Evolutionary conservation across 1,140 invertebrate genomes (phyloP), one percentile per base, ranked within the genome.

Genomic region (Conopomorpha cramerella): DNA sequence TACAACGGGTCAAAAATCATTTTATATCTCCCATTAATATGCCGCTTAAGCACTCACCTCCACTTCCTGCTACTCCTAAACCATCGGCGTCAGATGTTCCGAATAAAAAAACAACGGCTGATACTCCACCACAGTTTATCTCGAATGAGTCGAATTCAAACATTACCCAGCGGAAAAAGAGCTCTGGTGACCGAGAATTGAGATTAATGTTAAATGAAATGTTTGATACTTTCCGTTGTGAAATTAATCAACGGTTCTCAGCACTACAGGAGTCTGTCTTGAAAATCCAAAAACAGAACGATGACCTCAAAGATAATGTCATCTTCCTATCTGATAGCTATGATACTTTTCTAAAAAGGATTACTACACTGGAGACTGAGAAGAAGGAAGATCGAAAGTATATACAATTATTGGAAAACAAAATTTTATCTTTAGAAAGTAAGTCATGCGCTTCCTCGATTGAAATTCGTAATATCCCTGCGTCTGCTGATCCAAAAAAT

Each of bases 211-310:
- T 38, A 12, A 36, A 6, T 38, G 10, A 11, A 19, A 7, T 19
- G 37, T 39, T 38, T 2, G n/a, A 17, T 11, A 39, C 1, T 39
- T 39, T 39, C 11, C 8, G 17, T 17, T 4, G 19, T 23, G 19
- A 23, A 4, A 23, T 23, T 6, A 4, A 23, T 4, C 19, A 23
- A 10, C 19, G 19, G 4, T 23, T 23, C 10, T 4, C 10, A 6
- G 10, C 19, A 4, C 19, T 23, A 10, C 19, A 23, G 10, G 19
- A 23, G 10, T 23, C 19, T 23, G 19, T 23, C 10, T 6, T 10
- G 19, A 23, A 23, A 10, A 23, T 23, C 10, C 4, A 23, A 10
- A 23, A 23, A 6, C 19, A 23, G 19, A 23, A 23, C 19, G 19
- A 23, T 23, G 19, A 23, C 4, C 19, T 23, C 4, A 4, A 23